Evolutionary conservation across 2,888 invertebrate species (phyloP).

Genomic region (Eumerus sabulonum): DNA sequence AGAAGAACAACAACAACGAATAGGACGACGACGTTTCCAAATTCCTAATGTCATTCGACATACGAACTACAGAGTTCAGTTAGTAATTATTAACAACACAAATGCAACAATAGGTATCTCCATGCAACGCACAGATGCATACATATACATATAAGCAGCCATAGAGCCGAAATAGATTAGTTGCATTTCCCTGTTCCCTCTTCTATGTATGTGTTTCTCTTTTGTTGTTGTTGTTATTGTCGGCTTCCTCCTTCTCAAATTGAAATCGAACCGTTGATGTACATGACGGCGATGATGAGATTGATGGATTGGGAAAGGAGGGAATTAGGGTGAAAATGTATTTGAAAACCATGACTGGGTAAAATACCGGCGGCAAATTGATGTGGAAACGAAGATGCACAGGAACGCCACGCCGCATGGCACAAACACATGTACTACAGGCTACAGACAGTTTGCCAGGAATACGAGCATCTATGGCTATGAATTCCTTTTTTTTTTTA

Average conservation of each 20-base stretch:
- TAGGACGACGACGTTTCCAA: no score
- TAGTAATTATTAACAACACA: background rate
- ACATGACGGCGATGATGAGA: conserved; percentile 20
- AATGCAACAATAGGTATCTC: conserved; percentile 15
- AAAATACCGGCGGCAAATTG: conserved; percentile 39
- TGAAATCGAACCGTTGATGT: conserved; percentile 35
- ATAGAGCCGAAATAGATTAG: conserved; percentile 31
- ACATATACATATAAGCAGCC: no score
- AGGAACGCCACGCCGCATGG: background rate
- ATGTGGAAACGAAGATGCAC: background rate
- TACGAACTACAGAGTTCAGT: no score
- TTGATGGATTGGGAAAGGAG: conserved; percentile 2
- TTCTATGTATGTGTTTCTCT: background rate
- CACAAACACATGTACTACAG: no score
- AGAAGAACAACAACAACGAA: conserved; percentile 16
- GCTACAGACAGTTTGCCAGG: no score
- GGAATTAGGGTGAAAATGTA: conserved; percentile 2
- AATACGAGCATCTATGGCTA: no score
- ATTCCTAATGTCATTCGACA: no score
- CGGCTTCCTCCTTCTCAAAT: conserved; percentile 9
- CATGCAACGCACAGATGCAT: conserved; percentile 8
- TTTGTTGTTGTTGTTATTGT: conserved; percentile 2
- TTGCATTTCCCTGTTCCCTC: conserved; percentile 26
- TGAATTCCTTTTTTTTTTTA: no score
- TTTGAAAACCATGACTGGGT: background rate